Base-by-base conservation (phyloP, 2,797 vertebrate species). In the Borostomias antarcticus region DNA sequence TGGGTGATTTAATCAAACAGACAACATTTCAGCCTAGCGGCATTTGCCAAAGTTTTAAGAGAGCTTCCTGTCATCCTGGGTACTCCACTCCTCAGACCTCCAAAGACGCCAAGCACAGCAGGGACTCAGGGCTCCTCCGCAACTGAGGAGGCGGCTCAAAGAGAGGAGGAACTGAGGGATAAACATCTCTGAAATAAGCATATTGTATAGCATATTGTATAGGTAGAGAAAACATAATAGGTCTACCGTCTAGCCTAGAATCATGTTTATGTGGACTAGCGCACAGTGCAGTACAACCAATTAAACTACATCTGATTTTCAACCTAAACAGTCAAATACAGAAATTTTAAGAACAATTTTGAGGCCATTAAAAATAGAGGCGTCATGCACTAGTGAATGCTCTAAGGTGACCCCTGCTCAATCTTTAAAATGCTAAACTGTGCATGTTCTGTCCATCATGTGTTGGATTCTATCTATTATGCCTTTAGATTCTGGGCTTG, bases 391-490 rank as follows among this genome's bases (percentile, higher is more conserved):
- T 70, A 32, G 60, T 82, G 81, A 84, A 81, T 66, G 77, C 57
- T 23, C 68, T 78, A 65, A 58, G 64, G 29, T 80, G 71, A 75
- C 75, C 68, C 70, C 66, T 70, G 72, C 77, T 80, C 74, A 76
- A 83, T 82, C 70, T 78, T 63, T 68, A 21, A 50, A n/a, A 64
- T 0, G 32, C 62, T 25, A 62, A 68, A 47, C 56, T 53, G 56
- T 25, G 51, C 19, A 21, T n/a, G 47, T 54, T 5, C 61, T 65
- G 68, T 73, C 70, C 51, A 63, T 40, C 11, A 65, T 73, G 68
- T 78, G 69, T 70, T 82, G 43, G 60, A 43, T 76, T 81, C 54
- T 67, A 65, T 78, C 85, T 80, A 83, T 53, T 63, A 69, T 68
- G 74, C 69, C 66, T 78, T 72, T 65, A 72, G 68, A 75, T 66